These are phyloP conservation scores for Shargacucullia verbasci DNA, from an alignment of 2,888 invertebrate species.

Conservation along the genomic window DNA sequence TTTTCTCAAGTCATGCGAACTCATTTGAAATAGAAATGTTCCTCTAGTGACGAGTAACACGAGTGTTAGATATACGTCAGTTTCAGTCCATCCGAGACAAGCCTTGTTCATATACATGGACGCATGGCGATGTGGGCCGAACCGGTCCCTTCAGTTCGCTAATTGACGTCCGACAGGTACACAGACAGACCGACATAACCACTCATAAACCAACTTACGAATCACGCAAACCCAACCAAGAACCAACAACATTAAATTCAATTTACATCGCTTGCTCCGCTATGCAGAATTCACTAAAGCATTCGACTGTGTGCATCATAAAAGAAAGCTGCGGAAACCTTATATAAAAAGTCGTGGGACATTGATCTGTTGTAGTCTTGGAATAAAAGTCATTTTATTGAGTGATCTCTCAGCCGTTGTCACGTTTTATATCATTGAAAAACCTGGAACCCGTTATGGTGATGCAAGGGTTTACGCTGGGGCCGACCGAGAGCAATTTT, in stretches of 20 bases:
- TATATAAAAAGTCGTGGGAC: constrained; percentile 73
- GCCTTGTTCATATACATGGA: constrained; percentile 71
- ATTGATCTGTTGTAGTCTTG: constrained; percentile 81
- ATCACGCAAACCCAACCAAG: constrained; percentile 63
- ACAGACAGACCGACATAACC: constrained; percentile 61
- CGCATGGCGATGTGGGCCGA: constrained; percentile 68
- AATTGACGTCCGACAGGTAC: constrained; percentile 82
- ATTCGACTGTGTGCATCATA: constrained; percentile 69
- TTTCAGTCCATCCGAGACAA: constrained; percentile 61
- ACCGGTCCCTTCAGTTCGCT: constrained; percentile 80
- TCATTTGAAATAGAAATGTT: constrained; percentile 62
- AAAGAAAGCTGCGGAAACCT: constrained; percentile 72
- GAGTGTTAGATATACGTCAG: constrained; percentile 64
- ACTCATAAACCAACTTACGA: constrained; percentile 60
- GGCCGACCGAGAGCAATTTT: constrained; percentile 61
- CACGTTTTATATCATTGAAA: constrained; percentile 82
- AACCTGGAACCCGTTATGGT: constrained; percentile 70
- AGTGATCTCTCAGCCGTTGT: constrained; percentile 80
- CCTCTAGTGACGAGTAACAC: constrained; percentile 60
- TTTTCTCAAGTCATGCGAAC: constrained; percentile 51
- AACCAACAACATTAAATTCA: constrained; percentile 66
- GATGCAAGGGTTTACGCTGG: constrained; percentile 71
- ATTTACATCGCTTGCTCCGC: constrained; percentile 62
- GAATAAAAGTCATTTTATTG: constrained; percentile 86
- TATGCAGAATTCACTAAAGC: constrained; percentile 74